A percentile compares a stretch with the other conserved stretches of the same genome.
Conservation (phyloP, 1,140 invertebrate genomes). For the Lutraria rhynchaena region DNA sequence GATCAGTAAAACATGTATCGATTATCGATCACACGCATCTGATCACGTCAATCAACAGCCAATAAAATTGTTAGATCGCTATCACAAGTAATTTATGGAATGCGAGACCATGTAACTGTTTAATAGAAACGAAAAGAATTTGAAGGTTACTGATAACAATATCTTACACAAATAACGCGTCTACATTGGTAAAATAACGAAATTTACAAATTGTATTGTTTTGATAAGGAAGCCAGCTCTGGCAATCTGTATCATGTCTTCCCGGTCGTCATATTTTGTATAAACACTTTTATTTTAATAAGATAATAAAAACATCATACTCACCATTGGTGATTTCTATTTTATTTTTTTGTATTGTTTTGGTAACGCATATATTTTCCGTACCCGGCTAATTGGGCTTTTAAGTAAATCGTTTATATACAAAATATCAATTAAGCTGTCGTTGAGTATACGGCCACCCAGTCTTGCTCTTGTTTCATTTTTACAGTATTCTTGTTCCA, state of each 20-base stretch:
- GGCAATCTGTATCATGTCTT: not conserved
- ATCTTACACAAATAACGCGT: not conserved
- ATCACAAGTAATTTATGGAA: slow-evolving; percentile 43
- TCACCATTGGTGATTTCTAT: too few relatives aligned
- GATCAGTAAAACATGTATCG: slow-evolving; percentile 22
- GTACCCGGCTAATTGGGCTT: too few relatives aligned
- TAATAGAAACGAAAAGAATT: slow-evolving; percentile 4
- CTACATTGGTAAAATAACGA: not conserved
- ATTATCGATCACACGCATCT: slow-evolving; percentile 23
- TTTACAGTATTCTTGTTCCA: too few relatives aligned
- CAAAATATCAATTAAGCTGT: too few relatives aligned
- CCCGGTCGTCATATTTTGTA: not conserved
- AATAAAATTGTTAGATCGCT: slow-evolving; percentile 48
- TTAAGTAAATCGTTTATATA: too few relatives aligned
- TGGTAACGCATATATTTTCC: too few relatives aligned
- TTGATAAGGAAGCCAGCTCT: not conserved
- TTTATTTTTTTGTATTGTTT: too few relatives aligned
- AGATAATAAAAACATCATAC: not conserved
- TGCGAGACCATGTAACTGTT: slow-evolving; percentile 33
- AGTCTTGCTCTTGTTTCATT: too few relatives aligned
- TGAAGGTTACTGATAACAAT: not conserved
- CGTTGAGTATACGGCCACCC: too few relatives aligned
- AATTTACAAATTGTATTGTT: too few relatives aligned
- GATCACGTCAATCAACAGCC: slow-evolving; percentile 9
- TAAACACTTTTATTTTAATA: not conserved